Conservation (phyloP, 2,113 vertebrate species). For the Acanthochromis polyacanthus region DNA sequence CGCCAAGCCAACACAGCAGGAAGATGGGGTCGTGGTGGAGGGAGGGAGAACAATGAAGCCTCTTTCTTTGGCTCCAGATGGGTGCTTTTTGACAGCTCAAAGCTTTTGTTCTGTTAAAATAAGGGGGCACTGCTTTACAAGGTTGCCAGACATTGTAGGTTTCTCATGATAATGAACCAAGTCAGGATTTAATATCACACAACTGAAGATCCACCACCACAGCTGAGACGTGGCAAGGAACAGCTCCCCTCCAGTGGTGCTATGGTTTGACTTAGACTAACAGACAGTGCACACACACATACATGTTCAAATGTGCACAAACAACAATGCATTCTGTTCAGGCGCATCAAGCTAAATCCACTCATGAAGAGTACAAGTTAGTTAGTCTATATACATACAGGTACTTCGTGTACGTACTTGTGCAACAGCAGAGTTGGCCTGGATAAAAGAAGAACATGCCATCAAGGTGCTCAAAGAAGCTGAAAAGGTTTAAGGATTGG, state of each 20-base stretch:
- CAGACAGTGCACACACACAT: not conserved
- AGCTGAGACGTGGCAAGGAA: slow-evolving; percentile 50
- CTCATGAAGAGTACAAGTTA: no score
- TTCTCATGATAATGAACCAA: slow-evolving; percentile 30
- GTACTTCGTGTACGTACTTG: no score
- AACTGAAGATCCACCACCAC: slow-evolving; percentile 19
- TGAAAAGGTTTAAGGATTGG: no score
- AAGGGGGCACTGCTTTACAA: slow-evolving; percentile 51
- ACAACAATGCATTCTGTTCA: not conserved
- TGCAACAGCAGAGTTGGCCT: no score
- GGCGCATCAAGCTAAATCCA: no score
- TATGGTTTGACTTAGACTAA: not conserved
- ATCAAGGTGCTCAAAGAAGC: no score
- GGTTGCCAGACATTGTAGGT: slow-evolving; percentile 70
- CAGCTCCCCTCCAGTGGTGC: not conserved
- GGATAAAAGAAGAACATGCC: no score
- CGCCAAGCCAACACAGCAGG: slow-evolving; percentile 71
- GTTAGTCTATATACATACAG: no score
- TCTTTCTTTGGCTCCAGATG: slow-evolving; percentile 69
- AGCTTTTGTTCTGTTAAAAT: slow-evolving; percentile 65
- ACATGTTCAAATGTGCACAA: no score
- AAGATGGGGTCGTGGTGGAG: slow-evolving; percentile 67
- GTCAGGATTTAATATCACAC: slow-evolving; percentile 40
- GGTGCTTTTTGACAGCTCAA: slow-evolving; percentile 65
- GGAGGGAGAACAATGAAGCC: slow-evolving; percentile 72